Percentiles rank a stretch among this genome's conserved stretches.
Conservation (phyloP, 2,113 vertebrate genomes). For the Gnathonemus longibarbis region DNA sequence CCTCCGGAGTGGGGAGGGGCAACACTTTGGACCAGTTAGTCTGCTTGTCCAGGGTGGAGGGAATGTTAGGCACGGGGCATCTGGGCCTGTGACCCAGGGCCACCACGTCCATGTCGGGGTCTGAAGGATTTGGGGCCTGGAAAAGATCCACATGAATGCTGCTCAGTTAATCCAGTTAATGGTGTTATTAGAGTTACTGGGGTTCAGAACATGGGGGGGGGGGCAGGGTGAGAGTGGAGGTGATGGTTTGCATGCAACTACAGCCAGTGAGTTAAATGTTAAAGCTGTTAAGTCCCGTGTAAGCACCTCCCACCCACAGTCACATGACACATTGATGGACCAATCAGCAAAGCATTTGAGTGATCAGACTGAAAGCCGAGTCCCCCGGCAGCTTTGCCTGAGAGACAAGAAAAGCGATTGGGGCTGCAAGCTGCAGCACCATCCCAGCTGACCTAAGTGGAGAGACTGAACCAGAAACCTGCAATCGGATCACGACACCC, state of each 20-base stretch:
- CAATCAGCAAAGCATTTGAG: not conserved
- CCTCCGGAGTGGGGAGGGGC: constrained; percentile 92
- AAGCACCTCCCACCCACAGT: not conserved
- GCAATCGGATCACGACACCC: not conserved
- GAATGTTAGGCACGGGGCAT: constrained; percentile 87
- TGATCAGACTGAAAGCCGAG: not conserved
- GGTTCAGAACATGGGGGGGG: constrained; percentile 9
- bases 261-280: not conserved
- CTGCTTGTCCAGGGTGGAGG: constrained; percentile 97
- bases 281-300: constrained; percentile 8
- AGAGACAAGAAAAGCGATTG: not conserved
- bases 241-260: not conserved
- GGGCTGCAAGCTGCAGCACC: not conserved
- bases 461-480: not conserved
- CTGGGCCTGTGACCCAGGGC: constrained; percentile 81
- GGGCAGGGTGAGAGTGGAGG: not conserved
- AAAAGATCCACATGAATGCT: constrained; percentile 59
- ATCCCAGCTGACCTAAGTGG: not conserved
- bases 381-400: not conserved
- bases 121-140: constrained; percentile 72
- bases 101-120: constrained; percentile 81
- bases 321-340: not conserved
- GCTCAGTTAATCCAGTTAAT: constrained; percentile 34
- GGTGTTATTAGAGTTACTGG: constrained; percentile 18
- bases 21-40: constrained; percentile 94